These are phyloP conservation scores for Ancistrus triradiatus DNA, from an alignment of 2,113 vertebrate species.

Conservation along the genomic window DNA sequence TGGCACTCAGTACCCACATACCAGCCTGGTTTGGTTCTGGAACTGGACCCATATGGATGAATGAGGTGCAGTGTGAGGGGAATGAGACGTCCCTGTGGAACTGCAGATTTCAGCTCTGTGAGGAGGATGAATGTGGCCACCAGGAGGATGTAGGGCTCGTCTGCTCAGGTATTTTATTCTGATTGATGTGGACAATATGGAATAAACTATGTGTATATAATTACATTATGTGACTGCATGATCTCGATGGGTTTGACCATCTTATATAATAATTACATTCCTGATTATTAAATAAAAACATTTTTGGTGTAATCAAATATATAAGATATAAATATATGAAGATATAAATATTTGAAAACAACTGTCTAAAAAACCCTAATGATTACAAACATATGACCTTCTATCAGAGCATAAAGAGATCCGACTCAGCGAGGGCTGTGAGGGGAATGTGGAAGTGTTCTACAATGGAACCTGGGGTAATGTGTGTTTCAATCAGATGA, in stretches of 20 bases:
- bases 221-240: too few relatives aligned
- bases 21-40: constrained; percentile 37
- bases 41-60: constrained; percentile 42
- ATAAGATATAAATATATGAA: too few relatives aligned
- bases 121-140: constrained; percentile 37
- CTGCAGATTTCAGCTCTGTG: constrained; percentile 33
- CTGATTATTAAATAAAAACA: too few relatives aligned
- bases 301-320: too few relatives aligned
- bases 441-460: constrained; percentile 38
- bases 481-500: constrained; percentile 30
- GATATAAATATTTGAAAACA: too few relatives aligned
- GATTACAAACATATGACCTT: too few relatives aligned
- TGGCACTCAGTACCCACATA: constrained; percentile 14
- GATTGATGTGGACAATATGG: too few relatives aligned
- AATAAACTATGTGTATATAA: too few relatives aligned
- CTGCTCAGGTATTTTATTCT: constrained; percentile 33
- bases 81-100: constrained; percentile 35
- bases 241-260: too few relatives aligned
- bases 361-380: too few relatives aligned
- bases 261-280: too few relatives aligned
- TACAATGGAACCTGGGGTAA: constrained; percentile 46
- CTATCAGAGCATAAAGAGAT: constrained; percentile 36
- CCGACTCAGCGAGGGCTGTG: constrained; percentile 33
- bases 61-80: constrained; percentile 47
- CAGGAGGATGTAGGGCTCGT: constrained; percentile 41